Evolutionary conservation across 2,888 invertebrate genomes (phyloP).

Genomic region (Charanyca ferruginea): DNA sequence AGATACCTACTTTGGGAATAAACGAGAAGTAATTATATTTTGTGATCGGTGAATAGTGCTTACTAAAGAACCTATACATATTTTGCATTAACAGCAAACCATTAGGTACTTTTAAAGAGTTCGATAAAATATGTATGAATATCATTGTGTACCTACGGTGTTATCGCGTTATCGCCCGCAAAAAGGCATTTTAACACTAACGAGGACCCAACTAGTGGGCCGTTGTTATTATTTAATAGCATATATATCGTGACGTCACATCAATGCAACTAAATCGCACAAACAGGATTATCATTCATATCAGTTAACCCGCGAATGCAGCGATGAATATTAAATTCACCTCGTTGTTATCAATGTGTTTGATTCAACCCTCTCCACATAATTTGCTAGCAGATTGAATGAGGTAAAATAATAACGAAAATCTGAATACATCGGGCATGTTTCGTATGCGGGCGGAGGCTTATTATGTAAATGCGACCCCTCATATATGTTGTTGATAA

Average conservation of each 20-base stretch:
- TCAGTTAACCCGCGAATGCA: conserved; percentile 68
- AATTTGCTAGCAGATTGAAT: conserved; percentile 78
- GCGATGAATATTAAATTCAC: conserved; percentile 76
- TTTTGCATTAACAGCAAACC: conserved; percentile 30
- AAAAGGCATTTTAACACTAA: conserved; percentile 42
- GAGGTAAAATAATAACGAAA: conserved; percentile 85
- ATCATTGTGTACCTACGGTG: conserved; percentile 8
- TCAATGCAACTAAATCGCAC: conserved; percentile 62
- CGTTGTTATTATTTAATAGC: conserved; percentile 45
- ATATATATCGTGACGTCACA: conserved; percentile 56
- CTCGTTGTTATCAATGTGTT: conserved; percentile 77
- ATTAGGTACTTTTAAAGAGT: conserved; percentile 32
- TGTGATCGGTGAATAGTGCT: conserved; percentile 4
- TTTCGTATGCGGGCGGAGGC: conserved; percentile 76
- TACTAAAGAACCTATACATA: neutral
- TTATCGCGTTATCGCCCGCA: conserved; percentile 40
- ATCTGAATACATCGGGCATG: conserved; percentile 79
- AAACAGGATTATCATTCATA: conserved; percentile 67
- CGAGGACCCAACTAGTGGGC: conserved; percentile 34
- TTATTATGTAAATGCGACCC: conserved; percentile 87
- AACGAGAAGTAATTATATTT: neutral
- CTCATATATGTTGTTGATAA: conserved; percentile 84
- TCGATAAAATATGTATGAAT: conserved; percentile 31
- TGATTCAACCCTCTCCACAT: conserved; percentile 74
- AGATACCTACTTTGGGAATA: neutral